A percentile compares a stretch with the other conserved stretches of the same genome.
Evolutionary conservation across 2,113 vertebrate species (phyloP).

Genomic region (Oreochromis spilurus): DNA sequence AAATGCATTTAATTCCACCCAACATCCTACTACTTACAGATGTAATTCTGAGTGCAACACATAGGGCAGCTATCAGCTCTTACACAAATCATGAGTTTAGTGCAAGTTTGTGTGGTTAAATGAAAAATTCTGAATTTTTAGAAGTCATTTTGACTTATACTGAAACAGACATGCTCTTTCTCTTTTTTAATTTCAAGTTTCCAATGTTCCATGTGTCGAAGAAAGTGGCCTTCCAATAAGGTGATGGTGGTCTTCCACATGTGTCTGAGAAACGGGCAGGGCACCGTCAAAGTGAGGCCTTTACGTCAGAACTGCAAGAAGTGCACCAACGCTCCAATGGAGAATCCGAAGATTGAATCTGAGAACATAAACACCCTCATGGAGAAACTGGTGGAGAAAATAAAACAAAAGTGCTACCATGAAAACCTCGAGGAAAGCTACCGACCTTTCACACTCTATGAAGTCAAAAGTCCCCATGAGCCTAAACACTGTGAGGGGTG

Average conservation of each 20-base stretch:
- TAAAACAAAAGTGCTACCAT: slow-evolving; percentile 73
- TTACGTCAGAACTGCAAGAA: slow-evolving; percentile 73
- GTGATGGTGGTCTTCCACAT: slow-evolving; percentile 71
- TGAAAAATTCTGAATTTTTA: neutral
- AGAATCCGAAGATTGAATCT: slow-evolving; percentile 51
- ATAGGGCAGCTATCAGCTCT: neutral
- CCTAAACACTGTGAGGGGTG: slow-evolving; percentile 77
- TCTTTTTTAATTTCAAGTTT: slow-evolving; percentile 64
- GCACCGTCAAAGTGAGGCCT: slow-evolving; percentile 53
- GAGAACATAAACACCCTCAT: slow-evolving; percentile 71
- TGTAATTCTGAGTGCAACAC: neutral
- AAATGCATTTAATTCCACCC: neutral
- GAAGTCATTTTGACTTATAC: neutral
- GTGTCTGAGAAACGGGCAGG: neutral
- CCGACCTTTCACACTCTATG: neutral
- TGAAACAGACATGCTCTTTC: neutral
- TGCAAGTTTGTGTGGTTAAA: neutral
- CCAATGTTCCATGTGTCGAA: slow-evolving; percentile 69
- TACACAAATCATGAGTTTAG: neutral
- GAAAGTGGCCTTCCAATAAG: slow-evolving; percentile 70
- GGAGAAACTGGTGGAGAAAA: slow-evolving; percentile 76
- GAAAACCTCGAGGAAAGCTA: neutral
- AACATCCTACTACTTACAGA: neutral
- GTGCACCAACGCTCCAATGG: slow-evolving; percentile 18
- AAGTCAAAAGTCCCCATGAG: slow-evolving; percentile 64